Conservation (phyloP, 2,797 vertebrate species). For the Falco concolor region DNA sequence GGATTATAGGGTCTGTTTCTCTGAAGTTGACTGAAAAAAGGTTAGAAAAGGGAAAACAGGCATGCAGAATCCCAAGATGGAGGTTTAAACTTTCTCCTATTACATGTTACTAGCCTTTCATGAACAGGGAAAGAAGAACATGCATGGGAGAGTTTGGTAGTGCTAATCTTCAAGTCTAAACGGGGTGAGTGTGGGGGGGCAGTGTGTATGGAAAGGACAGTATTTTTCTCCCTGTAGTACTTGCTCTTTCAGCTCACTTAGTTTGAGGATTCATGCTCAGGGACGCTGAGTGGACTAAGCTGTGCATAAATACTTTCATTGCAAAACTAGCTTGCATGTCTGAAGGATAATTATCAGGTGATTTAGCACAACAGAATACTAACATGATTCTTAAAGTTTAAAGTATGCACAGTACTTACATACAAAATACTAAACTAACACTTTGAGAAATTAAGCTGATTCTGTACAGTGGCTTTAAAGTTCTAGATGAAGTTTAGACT, state of each 20-base stretch:
- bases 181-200: accelerated
- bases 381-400: neutral
- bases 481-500: neutral
- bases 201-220: neutral
- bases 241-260: neutral
- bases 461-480: neutral
- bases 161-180: neutral
- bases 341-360: neutral
- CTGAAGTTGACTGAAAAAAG: neutral
- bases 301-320: neutral
- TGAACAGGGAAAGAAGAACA: neutral
- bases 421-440: neutral
- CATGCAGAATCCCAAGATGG: neutral
- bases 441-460: neutral
- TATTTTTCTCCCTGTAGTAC: neutral
- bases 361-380: neutral
- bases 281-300: neutral
- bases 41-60: neutral
- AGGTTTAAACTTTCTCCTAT: neutral
- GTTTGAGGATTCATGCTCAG: neutral
- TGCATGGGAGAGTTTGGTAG: neutral
- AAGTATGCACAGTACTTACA: neutral
- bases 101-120: neutral
- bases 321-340: neutral
- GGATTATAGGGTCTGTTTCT: neutral